Base-by-base conservation (phyloP, 2,797 vertebrate genomes). In the Crenuchus spilurus region DNA sequence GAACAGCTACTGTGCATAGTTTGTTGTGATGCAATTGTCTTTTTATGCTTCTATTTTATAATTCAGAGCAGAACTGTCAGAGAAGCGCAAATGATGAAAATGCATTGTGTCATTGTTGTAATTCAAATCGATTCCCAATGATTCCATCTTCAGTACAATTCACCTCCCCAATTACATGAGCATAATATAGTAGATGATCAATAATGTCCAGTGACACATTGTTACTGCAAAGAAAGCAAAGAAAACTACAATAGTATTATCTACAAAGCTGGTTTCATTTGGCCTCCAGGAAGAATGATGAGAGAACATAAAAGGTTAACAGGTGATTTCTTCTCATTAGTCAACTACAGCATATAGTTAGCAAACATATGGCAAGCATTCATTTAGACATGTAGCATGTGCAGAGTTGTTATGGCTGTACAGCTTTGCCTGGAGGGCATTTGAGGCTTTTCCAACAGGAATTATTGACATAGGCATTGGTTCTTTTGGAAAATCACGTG, bases 131-230 rank as follows among this genome's bases (percentile, higher is more conserved):
- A 87, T 84, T 85, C 76, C 80, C 83, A 69, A 80, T 86, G 79
- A 78, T 51, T 80, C 78, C 41, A 35, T 70, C 54, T 72, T 65
- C 74, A 70, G 48, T 83, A 63, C 90, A 87, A 91, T 84, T 89
- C 88, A 87, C 87, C 84, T 84, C 64, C 72, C 80, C 72, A 8
- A 84, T 81, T 72, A 80, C 64, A 74, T 73, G 90, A 91, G 90
- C 88, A 88, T 80, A 90, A 89, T 85, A 82, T 80, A 87, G 82
- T 55, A 88, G 83, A 33, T 66, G 84, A 82, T 92, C 90, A 85
- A 91, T 91, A 88, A 51, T 61, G 35, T 76, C 24, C 75, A 24
- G 31, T 24, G 24, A 70, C 51, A 76, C 79, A 70, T 78, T 79
- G 62, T n/a, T 22, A 51, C 28, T 39, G 51, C 18, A 7, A 39